Evolutionary conservation across 2,797 vertebrate species (phyloP).

Genomic region (Diglossa cyanea): DNA sequence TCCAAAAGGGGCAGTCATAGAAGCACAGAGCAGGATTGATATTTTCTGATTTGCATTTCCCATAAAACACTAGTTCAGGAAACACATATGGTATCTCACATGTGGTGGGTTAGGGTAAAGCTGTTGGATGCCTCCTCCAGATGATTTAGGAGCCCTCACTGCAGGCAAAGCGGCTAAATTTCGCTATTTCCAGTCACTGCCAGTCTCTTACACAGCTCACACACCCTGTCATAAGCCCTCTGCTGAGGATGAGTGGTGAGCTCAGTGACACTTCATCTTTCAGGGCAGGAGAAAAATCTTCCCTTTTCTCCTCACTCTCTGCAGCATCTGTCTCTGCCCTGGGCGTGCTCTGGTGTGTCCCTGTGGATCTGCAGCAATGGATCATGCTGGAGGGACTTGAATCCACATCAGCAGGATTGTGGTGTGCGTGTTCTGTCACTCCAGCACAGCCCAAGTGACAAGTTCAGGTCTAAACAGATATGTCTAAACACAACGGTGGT

Average conservation of each 20-base stretch:
- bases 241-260: accelerated
- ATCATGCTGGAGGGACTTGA: neutral
- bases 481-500: neutral
- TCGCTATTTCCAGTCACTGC: neutral
- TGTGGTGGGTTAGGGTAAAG: neutral
- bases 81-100: neutral
- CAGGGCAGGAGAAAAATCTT: neutral
- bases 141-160: neutral
- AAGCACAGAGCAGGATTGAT: neutral
- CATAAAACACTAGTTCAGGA: neutral
- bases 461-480: neutral
- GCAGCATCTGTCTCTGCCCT: neutral
- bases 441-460: neutral
- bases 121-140: neutral
- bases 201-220: neutral
- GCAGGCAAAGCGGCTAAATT: neutral
- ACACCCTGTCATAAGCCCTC: accelerated
- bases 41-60: neutral
- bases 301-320: neutral
- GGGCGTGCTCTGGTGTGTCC: neutral
- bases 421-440: accelerated
- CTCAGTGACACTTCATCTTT: neutral
- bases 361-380: accelerated
- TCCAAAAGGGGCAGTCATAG: accelerated
- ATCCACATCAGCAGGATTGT: neutral